A percentile compares a stretch with the other conserved stretches of the same genome.
Conservation (phyloP, 2,888 invertebrate species). For the Brenthis hecate region DNA sequence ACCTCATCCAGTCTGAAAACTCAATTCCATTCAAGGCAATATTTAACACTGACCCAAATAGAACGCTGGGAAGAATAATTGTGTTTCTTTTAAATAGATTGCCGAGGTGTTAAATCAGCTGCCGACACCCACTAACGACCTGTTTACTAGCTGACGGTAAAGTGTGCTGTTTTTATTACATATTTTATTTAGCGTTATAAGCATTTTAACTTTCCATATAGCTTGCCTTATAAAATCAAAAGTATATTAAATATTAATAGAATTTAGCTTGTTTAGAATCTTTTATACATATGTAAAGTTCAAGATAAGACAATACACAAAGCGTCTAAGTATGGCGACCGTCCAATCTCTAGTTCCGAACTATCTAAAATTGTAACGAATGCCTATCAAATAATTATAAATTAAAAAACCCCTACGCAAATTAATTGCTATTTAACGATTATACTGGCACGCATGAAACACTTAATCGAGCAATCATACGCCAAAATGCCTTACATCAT, state of each 20-base stretch:
- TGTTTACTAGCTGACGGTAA: conserved; percentile 5
- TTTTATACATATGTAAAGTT: background rate
- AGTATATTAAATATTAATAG: background rate
- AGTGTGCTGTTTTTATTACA: conserved; percentile 1
- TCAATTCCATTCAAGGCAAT: conserved; percentile 16
- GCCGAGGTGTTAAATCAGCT: conserved; percentile 25
- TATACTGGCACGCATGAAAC: no score
- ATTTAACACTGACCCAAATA: conserved; percentile 24
- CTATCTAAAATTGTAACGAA: no score
- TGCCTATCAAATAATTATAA: no score
- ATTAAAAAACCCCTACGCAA: no score
- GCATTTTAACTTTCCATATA: conserved; percentile 3
- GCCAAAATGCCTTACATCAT: no score
- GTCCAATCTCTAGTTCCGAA: no score
- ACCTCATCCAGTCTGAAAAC: conserved; percentile 7
- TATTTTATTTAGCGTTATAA: conserved; percentile 2
- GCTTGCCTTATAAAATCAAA: background rate
- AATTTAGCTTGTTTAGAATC: background rate
- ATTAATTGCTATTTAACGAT: no score
- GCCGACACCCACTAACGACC: conserved; percentile 19
- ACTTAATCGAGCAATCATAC: no score
- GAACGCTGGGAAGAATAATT: conserved; percentile 20
- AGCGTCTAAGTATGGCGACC: no score
- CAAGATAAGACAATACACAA: background rate
- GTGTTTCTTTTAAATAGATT: conserved; percentile 29